A percentile compares a stretch with the other conserved stretches of the same genome.
Conservation (phyloP, 2,888 invertebrate species). For the Parnassius smintheus region DNA sequence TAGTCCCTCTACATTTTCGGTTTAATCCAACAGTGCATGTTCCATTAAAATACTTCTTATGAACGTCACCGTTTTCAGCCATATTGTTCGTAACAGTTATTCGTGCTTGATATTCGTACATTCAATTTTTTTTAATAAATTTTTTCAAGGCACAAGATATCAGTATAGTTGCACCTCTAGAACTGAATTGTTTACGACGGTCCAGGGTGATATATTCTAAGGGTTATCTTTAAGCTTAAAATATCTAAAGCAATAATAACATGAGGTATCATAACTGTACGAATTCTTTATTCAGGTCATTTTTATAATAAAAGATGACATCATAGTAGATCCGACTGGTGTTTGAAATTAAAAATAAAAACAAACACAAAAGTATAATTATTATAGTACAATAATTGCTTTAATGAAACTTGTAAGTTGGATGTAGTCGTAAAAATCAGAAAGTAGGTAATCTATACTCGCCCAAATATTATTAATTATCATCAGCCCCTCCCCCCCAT, state of each 20-base stretch:
- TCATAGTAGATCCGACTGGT: slow-evolving; percentile 7
- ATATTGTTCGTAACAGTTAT: slow-evolving; percentile 57
- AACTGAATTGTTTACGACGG: slow-evolving; percentile 32
- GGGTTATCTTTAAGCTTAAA: slow-evolving; percentile 39
- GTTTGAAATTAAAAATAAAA: not conserved
- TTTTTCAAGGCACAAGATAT: slow-evolving; percentile 30
- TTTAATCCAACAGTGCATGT: slow-evolving; percentile 55
- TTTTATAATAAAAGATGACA: slow-evolving; percentile 9
- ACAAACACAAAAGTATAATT: not conserved
- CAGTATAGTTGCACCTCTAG: slow-evolving; percentile 36
- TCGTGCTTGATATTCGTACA: slow-evolving; percentile 58
- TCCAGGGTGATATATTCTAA: slow-evolving; percentile 32
- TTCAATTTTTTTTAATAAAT: slow-evolving; percentile 35
- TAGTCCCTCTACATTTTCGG: slow-evolving; percentile 50
- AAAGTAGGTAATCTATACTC: too few species aligned
- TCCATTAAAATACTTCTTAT: slow-evolving; percentile 56
- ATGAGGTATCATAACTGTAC: slow-evolving; percentile 13
- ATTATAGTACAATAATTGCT: too few species aligned
- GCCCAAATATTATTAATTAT: too few species aligned
- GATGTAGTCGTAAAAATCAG: too few species aligned
- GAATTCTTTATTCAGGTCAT: slow-evolving; percentile 4
- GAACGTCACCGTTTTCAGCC: slow-evolving; percentile 55
- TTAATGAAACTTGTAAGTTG: too few species aligned
- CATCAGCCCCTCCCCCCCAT: too few species aligned
- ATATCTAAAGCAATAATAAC: slow-evolving; percentile 13